Base-by-base conservation (phyloP, 2,888 invertebrate genomes). In the Drosophila melanosoma region DNA sequence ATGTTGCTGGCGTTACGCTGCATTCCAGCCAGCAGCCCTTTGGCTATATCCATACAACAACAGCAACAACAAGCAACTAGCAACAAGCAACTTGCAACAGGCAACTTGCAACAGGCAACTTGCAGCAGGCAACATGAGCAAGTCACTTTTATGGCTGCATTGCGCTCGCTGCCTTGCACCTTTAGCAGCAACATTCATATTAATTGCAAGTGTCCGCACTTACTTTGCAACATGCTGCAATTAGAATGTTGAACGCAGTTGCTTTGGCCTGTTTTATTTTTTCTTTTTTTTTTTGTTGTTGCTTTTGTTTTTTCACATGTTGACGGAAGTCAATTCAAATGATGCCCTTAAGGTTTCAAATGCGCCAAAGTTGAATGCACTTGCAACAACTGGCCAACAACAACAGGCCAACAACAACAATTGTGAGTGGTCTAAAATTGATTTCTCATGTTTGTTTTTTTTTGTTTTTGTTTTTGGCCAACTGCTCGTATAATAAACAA, bases 121-220 rank as follows among this genome's bases (percentile, higher is more conserved):
- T 29, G 60, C 33, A 64, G 17, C 61, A 32, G 35, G 42, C 61
- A 57, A 57, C 64, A 45, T 57, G 52, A 65, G 60, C 53, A 67
- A 74, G 74, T 68, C 72, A 73, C 73, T 85, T 82, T 77, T 75
- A 76, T 79, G 73, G 80, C 74, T 76, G 53, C 61, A 56, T 62
- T 60, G 57, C 57, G 56, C 61, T 32, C 32, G n/a, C 63, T 68
- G 71, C 53, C 70, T 54, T 53, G 71, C 65, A 71, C 53, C 68
- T 72, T 69, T 61, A 68, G 72, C 71, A 54, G 60, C 79, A 61
- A 75, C 77, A 79, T 80, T 87, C 87, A 89, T 89, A 90, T 90
- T 90, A 90, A 90, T 90, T 90, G 88, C 86, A 79, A 84, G 84
- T 89, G 88, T 90, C 87, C 88, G 86, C 90, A 89, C 88, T 84